phyloP scores from a whole-genome alignment of 2,888 invertebrate species.

The Abrostola tripartita region DNA sequence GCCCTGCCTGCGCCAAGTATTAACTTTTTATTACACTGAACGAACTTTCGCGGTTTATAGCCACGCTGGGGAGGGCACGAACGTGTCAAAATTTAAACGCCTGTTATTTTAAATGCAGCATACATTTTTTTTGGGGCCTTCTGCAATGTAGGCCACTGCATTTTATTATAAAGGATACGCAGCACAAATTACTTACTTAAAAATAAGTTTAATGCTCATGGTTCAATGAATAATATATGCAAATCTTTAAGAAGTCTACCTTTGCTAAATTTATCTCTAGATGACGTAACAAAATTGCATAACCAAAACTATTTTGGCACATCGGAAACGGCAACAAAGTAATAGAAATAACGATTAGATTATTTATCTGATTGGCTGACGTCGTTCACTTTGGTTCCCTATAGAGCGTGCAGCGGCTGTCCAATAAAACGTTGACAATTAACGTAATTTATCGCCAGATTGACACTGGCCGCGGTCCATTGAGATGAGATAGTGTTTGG shows the following conservation, averaged over 20 bases:
- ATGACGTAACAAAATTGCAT: slow-evolving; percentile 18
- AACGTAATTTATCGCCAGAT: slow-evolving; percentile 73
- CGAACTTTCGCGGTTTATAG: slow-evolving; percentile 82
- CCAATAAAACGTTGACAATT: slow-evolving; percentile 76
- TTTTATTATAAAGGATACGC: slow-evolving; percentile 34
- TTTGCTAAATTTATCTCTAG: neutral
- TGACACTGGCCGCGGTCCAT: slow-evolving; percentile 57
- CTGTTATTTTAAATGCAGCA: slow-evolving; percentile 59
- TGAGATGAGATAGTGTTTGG: slow-evolving; percentile 48
- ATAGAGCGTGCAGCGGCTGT: slow-evolving; percentile 63
- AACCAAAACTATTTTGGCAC: slow-evolving; percentile 7
- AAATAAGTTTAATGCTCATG: neutral
- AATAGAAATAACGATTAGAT: slow-evolving; percentile 44
- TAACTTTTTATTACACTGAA: slow-evolving; percentile 85
- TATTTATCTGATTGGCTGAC: slow-evolving; percentile 47
- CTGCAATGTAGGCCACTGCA: slow-evolving; percentile 44
- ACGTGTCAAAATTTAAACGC: slow-evolving; percentile 70
- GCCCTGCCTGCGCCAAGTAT: slow-evolving; percentile 78
- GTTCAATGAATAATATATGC: neutral
- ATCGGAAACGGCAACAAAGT: slow-evolving; percentile 22
- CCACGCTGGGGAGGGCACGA: slow-evolving; percentile 70
- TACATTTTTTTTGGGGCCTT: slow-evolving; percentile 47
- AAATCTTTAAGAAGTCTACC: neutral
- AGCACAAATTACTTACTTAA: neutral
- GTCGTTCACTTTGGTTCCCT: slow-evolving; percentile 53